Evolutionary conservation across 2,113 vertebrate species (phyloP), one percentile per base, ranked within the genome.

Genomic region (Thunnus thynnus): DNA sequence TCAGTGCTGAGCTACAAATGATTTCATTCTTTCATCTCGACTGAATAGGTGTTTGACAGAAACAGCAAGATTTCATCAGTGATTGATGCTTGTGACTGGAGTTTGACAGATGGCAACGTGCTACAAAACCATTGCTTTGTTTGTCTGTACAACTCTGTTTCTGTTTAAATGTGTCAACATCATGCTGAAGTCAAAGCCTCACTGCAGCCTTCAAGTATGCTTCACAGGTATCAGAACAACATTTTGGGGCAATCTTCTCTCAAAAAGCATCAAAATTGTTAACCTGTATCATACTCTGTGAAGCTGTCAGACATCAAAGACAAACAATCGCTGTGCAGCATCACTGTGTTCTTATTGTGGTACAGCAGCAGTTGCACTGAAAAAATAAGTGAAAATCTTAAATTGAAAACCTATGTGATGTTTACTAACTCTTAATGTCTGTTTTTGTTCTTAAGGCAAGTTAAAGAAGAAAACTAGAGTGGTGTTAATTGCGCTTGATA

Each of bases 11-110:
- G 76, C 60, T 70, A 55, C 32, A 77, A 83, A 81, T 52, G 9
- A 64, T 64, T 81, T 69, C 3, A 62, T 72, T 66, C 55, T 84
- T 71, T 84, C 32, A 78, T 68, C 54, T 78, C 3, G 12, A 47
- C 14, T 80, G 83, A 82, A 76, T 17, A 22, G 2, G 20, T n/a
- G 58, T 13, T 78, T 70, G 67, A 83, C 71, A 78, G 56, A 64
- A 74, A 27, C 73, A 12, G 13, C 36, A 6, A 32, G 60, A 71
- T 80, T 73, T 66, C 57, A 30, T 55, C 60, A 27, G 20, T 75
- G 81, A 88, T 13, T 74, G 88, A 85, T 82, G 72, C 27, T 17
- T 18, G 65, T 56, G 55, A 78, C 66, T 54, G 18, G 25, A 69
- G 36, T 32, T 32, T 66, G 60, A 76, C 72, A 78, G 70, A 54